phyloP scores from a whole-genome alignment of 2,113 vertebrate genomes.

The Pavo muticus region DNA sequence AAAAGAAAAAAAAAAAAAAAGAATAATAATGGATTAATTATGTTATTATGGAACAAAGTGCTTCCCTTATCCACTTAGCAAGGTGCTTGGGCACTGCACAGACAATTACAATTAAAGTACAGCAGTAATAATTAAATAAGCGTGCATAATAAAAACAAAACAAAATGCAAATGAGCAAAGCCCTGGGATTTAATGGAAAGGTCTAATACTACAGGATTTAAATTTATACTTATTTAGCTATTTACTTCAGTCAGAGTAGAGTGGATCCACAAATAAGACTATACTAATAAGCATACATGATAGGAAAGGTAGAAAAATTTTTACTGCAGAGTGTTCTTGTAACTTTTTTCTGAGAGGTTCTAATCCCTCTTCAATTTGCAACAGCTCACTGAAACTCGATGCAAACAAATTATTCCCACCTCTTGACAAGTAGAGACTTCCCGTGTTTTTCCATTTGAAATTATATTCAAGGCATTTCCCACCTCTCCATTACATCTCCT shows the following conservation, averaged over 20 bases:
- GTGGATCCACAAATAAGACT: neutral
- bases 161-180: constrained; percentile 46
- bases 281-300: neutral
- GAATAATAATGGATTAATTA: constrained; percentile 57
- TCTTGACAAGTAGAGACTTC: neutral
- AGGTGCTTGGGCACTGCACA: constrained; percentile 58
- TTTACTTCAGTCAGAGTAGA: constrained; percentile 16
- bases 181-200: constrained; percentile 38
- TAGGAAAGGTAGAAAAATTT: neutral
- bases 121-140: constrained; percentile 64
- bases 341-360: constrained; percentile 22
- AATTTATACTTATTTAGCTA: constrained; percentile 22
- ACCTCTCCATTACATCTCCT: neutral
- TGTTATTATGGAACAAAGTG: constrained; percentile 54
- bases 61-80: constrained; percentile 65
- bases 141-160: constrained; percentile 34
- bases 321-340: neutral
- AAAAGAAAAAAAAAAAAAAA: constrained; percentile 14
- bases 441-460: neutral
- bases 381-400: neutral
- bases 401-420: neutral
- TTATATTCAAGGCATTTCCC: neutral
- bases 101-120: constrained; percentile 63
- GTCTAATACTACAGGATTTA: constrained; percentile 3
- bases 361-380: constrained; percentile 40